Evolutionary conservation across 2,113 vertebrate species (phyloP).

Genomic region (Atlantisia rogersi): DNA sequence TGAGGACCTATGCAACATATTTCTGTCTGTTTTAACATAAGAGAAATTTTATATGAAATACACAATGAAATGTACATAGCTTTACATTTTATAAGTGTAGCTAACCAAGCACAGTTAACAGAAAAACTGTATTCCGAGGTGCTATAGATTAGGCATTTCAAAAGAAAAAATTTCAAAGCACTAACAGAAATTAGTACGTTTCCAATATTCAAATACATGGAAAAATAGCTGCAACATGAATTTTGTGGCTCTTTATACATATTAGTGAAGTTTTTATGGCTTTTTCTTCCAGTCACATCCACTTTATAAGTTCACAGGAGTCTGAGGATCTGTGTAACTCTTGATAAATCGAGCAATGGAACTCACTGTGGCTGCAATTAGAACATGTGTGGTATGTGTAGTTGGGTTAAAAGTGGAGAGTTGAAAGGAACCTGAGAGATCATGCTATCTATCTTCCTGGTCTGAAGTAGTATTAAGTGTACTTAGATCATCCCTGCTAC

Average conservation of each 20-base stretch:
- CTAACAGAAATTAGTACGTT: neutral
- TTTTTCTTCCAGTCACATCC: neutral
- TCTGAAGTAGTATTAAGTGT: neutral
- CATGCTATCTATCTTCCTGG: neutral
- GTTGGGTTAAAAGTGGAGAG: neutral
- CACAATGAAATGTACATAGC: neutral
- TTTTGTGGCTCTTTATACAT: neutral
- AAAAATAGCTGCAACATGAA: neutral
- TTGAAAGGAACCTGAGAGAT: neutral
- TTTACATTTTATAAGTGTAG: neutral
- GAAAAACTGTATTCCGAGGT: neutral
- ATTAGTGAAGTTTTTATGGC: neutral
- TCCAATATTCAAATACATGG: neutral
- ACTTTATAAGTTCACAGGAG: neutral
- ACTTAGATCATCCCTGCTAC: neutral
- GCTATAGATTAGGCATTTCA: neutral
- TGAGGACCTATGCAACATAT: neutral
- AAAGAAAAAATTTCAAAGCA: neutral
- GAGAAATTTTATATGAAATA: neutral
- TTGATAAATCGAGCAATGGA: neutral
- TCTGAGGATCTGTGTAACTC: neutral
- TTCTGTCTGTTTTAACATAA: neutral
- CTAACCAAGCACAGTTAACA: neutral
- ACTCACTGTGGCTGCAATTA: neutral
- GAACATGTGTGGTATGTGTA: neutral